Evolutionary conservation across 2,797 vertebrate genomes (phyloP).

Genomic region (Urosaurus nigricauda): DNA sequence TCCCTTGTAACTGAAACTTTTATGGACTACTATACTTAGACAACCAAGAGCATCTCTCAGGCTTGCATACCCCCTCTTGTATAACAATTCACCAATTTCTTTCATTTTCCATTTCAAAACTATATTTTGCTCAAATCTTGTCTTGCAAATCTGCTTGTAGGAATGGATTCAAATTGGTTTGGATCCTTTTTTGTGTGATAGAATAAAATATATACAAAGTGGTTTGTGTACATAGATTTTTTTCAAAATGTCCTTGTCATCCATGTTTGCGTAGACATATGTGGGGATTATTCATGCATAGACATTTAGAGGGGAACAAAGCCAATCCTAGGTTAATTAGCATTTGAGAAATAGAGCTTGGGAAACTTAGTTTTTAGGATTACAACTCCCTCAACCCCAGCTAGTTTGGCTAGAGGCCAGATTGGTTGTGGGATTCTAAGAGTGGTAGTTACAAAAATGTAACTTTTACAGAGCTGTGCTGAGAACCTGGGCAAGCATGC

Average conservation of each 20-base stretch:
- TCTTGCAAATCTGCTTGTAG: neutral
- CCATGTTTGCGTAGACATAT: neutral
- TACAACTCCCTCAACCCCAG: too few species aligned
- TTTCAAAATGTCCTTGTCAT: neutral
- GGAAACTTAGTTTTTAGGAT: too few species aligned
- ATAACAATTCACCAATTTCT: neutral
- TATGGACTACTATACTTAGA: neutral
- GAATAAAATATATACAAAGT: neutral
- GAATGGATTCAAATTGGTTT: neutral
- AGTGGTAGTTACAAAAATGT: too few species aligned
- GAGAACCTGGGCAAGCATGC: neutral
- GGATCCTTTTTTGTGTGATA: neutral
- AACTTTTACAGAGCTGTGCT: too few species aligned
- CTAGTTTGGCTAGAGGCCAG: too few species aligned
- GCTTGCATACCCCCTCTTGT: neutral
- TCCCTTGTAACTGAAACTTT: neutral
- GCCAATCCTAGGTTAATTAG: too few species aligned
- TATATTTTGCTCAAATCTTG: neutral
- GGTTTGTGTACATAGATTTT: neutral
- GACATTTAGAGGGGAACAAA: too few species aligned
- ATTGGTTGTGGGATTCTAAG: too few species aligned
- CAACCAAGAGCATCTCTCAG: neutral
- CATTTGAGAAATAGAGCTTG: too few species aligned
- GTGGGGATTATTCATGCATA: neutral
- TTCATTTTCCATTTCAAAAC: neutral